A percentile compares a stretch with the other conserved stretches of the same genome.
phyloP scores from a whole-genome alignment of 1,140 invertebrate species.

The Caenorhabditis inopinata region DNA sequence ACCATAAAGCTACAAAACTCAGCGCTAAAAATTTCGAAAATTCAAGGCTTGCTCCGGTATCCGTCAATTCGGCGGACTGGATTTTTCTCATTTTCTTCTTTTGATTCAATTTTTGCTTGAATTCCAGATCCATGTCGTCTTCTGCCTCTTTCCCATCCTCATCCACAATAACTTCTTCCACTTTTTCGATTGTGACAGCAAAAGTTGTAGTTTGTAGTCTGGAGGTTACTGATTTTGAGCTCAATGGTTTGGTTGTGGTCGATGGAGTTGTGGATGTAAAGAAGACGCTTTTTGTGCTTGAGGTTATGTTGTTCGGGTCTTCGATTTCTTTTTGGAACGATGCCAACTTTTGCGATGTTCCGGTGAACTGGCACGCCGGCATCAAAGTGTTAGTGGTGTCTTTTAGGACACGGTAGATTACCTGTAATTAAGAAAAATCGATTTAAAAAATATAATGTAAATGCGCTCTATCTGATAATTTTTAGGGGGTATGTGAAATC shows the following conservation, averaged over 20 bases:
- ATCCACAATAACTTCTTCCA: neutral
- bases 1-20: neutral
- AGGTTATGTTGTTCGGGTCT: neutral
- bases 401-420: constrained; percentile 66
- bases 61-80: neutral
- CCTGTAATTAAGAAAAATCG: too few species aligned
- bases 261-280: neutral
- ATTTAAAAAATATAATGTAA: too few species aligned
- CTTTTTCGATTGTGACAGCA: too few species aligned
- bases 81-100: constrained; percentile 19
- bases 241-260: neutral
- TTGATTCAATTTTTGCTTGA: neutral
- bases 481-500: too few species aligned
- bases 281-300: neutral
- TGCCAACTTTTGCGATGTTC: constrained; percentile 39
- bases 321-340: neutral
- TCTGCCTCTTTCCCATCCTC: neutral
- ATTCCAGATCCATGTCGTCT: neutral
- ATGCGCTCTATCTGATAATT: too few species aligned
- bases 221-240: neutral
- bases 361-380: constrained; percentile 60
- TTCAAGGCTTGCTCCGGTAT: too few species aligned
- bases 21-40: neutral
- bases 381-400: constrained; percentile 65
- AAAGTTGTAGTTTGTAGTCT: neutral